Evolutionary conservation across 2,113 vertebrate species (phyloP).

Genomic region (Emberiza fucata): DNA sequence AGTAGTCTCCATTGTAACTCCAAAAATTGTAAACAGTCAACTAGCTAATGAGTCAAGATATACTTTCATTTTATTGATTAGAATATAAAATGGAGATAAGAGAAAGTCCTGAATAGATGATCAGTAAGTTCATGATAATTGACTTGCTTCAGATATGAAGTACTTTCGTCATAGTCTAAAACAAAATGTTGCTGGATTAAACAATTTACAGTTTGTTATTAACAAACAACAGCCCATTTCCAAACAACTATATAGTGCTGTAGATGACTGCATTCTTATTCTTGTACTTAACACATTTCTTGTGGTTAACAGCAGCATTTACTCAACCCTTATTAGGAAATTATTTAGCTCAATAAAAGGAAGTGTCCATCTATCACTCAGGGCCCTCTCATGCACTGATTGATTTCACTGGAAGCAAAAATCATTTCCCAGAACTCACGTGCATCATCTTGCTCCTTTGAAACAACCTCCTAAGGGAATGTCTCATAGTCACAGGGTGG

Average conservation of each 20-base stretch:
- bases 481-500: constrained; percentile 16
- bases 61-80: constrained; percentile 30
- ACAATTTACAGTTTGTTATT: not conserved
- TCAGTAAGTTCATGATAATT: not conserved
- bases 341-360: constrained; percentile 67
- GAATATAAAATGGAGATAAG: constrained; percentile 4
- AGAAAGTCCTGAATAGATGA: not conserved
- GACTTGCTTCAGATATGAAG: not conserved
- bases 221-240: not conserved
- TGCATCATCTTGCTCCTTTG: constrained; percentile 58
- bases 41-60: not conserved
- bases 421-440: constrained; percentile 4
- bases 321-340: constrained; percentile 66
- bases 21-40: not conserved
- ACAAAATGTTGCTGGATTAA: not conserved
- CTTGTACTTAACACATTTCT: constrained; percentile 3
- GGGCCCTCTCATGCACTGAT: not conserved
- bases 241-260: not conserved
- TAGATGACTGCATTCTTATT: constrained; percentile 22
- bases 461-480: constrained; percentile 51
- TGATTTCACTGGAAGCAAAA: constrained; percentile 25
- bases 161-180: not conserved
- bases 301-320: constrained; percentile 62
- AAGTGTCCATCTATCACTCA: constrained; percentile 49
- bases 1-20: not conserved